A percentile compares a stretch with the other conserved stretches of the same genome.
phyloP scores from a whole-genome alignment of 2,888 invertebrate genomes.

The Yponomeuta cagnagella region DNA sequence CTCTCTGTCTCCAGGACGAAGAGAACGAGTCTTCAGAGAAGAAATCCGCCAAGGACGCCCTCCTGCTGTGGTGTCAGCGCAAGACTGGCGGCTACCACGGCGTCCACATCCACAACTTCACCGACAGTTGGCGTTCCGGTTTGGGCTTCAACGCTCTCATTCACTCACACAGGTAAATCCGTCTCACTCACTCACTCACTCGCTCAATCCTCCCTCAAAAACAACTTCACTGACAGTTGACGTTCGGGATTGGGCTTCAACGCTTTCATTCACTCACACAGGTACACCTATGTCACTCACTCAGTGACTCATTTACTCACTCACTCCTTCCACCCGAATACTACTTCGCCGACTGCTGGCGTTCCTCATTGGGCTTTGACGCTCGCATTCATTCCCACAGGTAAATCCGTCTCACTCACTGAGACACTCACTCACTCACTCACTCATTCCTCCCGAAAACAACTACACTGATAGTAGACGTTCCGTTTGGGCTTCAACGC shows the following conservation, averaged over 20 bases:
- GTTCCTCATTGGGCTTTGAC: no score
- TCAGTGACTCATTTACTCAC: no score
- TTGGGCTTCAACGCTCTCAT: conserved; percentile 99
- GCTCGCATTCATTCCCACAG: no score
- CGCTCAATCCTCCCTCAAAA: conserved; percentile 63
- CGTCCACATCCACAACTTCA: conserved; percentile 92
- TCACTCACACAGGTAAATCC: conserved; percentile 85
- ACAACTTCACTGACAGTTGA: conserved; percentile 84
- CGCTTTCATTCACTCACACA: conserved; percentile 97
- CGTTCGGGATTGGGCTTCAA: conserved; percentile 92
- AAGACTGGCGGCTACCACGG: conserved; percentile 96
- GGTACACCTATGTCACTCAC: conserved; percentile 29
- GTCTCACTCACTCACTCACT: no score
- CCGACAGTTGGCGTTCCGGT: conserved; percentile 96
- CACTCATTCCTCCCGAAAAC: no score
- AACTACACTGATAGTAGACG: no score
- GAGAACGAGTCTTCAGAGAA: conserved; percentile 98
- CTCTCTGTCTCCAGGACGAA: conserved; percentile 80
- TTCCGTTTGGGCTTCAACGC: no score
- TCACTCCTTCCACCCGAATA: no score
- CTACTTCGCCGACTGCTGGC: no score
- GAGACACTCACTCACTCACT: no score
- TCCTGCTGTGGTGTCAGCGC: conserved; percentile 98
- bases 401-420: no score
- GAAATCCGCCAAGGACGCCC: conserved; percentile 98